phyloP scores from a whole-genome alignment of 2,888 invertebrate species.

The Apotomis capreana region DNA sequence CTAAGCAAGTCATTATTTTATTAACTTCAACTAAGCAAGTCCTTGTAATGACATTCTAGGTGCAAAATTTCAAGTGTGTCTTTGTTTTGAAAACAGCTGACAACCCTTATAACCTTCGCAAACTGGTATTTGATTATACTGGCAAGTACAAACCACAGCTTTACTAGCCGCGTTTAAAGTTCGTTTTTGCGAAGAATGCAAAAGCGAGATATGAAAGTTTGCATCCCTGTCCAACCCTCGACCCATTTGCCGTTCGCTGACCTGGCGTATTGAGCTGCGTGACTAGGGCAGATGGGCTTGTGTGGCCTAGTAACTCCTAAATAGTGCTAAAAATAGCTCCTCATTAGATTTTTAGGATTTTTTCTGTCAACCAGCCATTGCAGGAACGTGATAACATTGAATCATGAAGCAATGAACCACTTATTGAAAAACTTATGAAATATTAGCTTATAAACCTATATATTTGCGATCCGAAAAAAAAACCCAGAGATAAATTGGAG shows the following conservation, averaged over 20 bases:
- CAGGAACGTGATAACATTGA: neutral
- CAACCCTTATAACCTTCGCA: neutral
- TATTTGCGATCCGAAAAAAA: no score
- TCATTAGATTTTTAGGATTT: neutral
- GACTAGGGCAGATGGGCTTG: conserved; percentile 33
- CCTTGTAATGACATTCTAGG: neutral
- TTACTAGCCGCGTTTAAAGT: neutral
- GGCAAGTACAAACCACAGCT: neutral
- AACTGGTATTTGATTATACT: neutral
- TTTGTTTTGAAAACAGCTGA: conserved; percentile 2
- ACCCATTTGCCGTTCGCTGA: conserved; percentile 40
- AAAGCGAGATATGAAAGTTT: conserved; percentile 9
- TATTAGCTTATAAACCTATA: no score
- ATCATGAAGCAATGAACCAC: neutral
- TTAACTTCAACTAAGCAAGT: no score
- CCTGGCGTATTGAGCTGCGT: conserved; percentile 36
- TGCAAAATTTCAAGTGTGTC: neutral
- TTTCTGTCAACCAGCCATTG: no score
- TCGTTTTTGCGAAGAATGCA: neutral
- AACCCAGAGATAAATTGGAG: no score
- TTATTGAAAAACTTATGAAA: no score
- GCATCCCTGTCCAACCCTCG: conserved; percentile 40
- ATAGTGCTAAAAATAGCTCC: neutral
- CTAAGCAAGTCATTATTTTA: no score
- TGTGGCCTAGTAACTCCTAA: conserved; percentile 34